Conservation (phyloP, 2,888 invertebrate genomes). For the Artemia sinica region DNA sequence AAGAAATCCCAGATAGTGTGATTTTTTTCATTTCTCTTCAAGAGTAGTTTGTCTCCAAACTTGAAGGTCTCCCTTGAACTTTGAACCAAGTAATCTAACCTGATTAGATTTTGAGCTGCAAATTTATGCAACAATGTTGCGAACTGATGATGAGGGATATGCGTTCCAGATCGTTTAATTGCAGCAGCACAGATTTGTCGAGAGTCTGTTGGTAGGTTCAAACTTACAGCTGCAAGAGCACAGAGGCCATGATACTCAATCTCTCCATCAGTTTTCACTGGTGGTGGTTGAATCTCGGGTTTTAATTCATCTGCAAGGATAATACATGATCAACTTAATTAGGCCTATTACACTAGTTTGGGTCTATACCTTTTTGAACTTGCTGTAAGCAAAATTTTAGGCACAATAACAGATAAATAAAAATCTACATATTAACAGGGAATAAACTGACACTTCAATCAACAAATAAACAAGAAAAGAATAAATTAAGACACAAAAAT, state of each 20-base stretch:
- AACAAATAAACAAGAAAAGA: too few relatives aligned
- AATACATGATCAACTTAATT: too few relatives aligned
- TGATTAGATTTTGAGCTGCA: constrained; percentile 53
- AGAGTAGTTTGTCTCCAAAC: constrained; percentile 35
- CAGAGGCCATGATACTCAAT: constrained; percentile 46
- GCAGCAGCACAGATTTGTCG: constrained; percentile 43
- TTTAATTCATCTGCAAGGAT: constrained; percentile 23
- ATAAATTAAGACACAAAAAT: too few relatives aligned
- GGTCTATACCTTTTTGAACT: neutral
- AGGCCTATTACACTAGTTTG: neutral
- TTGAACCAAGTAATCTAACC: constrained; percentile 31
- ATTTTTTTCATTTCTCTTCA: constrained; percentile 40
- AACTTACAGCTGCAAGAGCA: constrained; percentile 47
- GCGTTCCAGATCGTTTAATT: constrained; percentile 33
- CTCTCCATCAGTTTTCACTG: constrained; percentile 37
- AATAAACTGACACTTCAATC: too few relatives aligned
- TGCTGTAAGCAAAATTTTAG: neutral
- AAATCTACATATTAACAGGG: too few relatives aligned
- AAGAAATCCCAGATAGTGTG: constrained; percentile 37
- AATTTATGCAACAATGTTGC: constrained; percentile 58
- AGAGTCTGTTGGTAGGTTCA: constrained; percentile 52
- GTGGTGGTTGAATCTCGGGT: constrained; percentile 24
- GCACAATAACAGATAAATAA: neutral
- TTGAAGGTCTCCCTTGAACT: constrained; percentile 36
- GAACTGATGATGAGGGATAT: constrained; percentile 43